These are phyloP conservation scores for Mormyrops boulengeri DNA, from an alignment of 2,797 vertebrate genomes.

Conservation along the genomic window DNA sequence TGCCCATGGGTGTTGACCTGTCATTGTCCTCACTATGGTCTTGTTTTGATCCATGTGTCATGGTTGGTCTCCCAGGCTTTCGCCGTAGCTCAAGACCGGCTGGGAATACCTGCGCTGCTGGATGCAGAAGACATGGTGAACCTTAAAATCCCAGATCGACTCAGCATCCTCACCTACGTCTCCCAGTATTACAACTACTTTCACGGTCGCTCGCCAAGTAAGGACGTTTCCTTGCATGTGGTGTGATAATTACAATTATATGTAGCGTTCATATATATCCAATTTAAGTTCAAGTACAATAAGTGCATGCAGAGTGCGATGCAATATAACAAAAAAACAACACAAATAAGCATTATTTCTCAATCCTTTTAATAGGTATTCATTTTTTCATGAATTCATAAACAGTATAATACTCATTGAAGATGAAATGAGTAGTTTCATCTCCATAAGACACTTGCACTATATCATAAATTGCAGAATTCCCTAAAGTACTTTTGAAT, in stretches of 20 bases:
- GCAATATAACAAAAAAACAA: neutral
- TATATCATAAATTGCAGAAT: neutral
- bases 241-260: neutral
- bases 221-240: constrained; percentile 47
- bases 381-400: neutral
- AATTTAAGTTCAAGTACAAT: neutral
- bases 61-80: constrained; percentile 70
- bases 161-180: constrained; percentile 94
- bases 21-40: neutral
- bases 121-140: constrained; percentile 98
- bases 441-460: neutral
- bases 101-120: constrained; percentile 90
- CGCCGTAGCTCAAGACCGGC: constrained; percentile 74
- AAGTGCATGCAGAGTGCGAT: neutral
- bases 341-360: neutral
- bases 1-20: neutral
- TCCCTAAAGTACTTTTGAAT: neutral
- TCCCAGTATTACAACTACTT: constrained; percentile 98
- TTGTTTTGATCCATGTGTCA: neutral
- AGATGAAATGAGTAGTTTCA: neutral
- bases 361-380: neutral
- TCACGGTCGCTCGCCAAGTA: constrained; percentile 88
- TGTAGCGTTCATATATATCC: neutral
- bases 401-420: neutral
- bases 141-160: constrained; percentile 81